phyloP scores from a whole-genome alignment of 1,140 invertebrate species.

The Lerema accius region DNA sequence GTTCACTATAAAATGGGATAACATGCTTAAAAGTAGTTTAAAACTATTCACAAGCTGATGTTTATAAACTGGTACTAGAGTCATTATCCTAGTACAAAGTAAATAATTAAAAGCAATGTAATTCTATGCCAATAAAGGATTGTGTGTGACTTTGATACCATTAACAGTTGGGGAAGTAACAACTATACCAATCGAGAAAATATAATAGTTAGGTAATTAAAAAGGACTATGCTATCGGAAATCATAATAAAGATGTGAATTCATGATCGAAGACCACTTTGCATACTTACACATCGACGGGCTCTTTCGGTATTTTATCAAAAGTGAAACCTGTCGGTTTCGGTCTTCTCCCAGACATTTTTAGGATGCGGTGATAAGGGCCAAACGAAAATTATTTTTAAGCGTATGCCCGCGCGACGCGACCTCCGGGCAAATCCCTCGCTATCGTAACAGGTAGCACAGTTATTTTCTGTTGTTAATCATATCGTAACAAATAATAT shows the following conservation, averaged over 20 bases:
- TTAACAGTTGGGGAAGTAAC: neutral
- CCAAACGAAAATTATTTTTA: slow-evolving; percentile 18
- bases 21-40: too few relatives aligned
- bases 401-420: slow-evolving; percentile 19
- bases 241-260: neutral
- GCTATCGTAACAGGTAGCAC: slow-evolving; percentile 4
- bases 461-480: slow-evolving; percentile 13
- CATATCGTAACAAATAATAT: slow-evolving; percentile 6
- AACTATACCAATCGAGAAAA: neutral
- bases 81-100: neutral
- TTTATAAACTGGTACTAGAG: too few relatives aligned
- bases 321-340: slow-evolving; percentile 63
- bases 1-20: too few relatives aligned
- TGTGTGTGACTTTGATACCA: too few relatives aligned
- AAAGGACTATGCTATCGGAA: neutral
- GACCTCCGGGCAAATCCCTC: slow-evolving; percentile 13
- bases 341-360: slow-evolving; percentile 67
- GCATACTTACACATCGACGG: slow-evolving; percentile 64
- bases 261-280: neutral
- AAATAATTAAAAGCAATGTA: too few relatives aligned
- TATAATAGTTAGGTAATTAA: neutral
- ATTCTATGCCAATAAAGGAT: too few relatives aligned
- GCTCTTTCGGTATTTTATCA: slow-evolving; percentile 54
- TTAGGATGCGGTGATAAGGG: slow-evolving; percentile 25
- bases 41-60: too few relatives aligned